Evolutionary conservation across 1,140 invertebrate species (phyloP).

Genomic region (Zeugodacus cucurbitae): DNA sequence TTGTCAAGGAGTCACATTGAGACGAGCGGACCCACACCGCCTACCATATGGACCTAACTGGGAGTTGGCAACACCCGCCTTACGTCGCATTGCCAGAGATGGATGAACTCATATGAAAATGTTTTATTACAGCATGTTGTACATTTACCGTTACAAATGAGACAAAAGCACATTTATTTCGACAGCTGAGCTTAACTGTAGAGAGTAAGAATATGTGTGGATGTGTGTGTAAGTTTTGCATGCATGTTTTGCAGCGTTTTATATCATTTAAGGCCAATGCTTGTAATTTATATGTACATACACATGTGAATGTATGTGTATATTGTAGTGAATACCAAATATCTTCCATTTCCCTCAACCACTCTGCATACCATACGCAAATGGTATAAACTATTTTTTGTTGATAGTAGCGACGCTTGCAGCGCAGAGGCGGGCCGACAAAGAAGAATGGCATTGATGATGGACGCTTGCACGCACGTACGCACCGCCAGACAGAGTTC

Average conservation of each 20-base stretch:
- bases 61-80: neutral
- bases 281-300: neutral
- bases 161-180: constrained; percentile 21
- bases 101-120: constrained; percentile 18
- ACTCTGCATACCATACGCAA: neutral
- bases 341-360: neutral
- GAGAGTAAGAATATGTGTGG: neutral
- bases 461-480: neutral
- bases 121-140: constrained; percentile 19
- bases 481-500: neutral
- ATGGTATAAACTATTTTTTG: neutral
- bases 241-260: neutral
- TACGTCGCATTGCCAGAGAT: neutral
- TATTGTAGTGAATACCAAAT: neutral
- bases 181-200: neutral
- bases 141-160: constrained; percentile 24
- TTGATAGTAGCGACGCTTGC: neutral
- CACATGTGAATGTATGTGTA: neutral
- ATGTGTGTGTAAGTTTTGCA: neutral
- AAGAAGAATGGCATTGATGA: constrained; percentile 24
- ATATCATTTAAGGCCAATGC: neutral
- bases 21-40: neutral
- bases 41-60: neutral
- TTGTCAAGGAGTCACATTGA: neutral
- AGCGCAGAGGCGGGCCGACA: neutral